Conservation (phyloP, 35 echinoderm and acorn worm species). For the Acanthaster planci region DNA sequence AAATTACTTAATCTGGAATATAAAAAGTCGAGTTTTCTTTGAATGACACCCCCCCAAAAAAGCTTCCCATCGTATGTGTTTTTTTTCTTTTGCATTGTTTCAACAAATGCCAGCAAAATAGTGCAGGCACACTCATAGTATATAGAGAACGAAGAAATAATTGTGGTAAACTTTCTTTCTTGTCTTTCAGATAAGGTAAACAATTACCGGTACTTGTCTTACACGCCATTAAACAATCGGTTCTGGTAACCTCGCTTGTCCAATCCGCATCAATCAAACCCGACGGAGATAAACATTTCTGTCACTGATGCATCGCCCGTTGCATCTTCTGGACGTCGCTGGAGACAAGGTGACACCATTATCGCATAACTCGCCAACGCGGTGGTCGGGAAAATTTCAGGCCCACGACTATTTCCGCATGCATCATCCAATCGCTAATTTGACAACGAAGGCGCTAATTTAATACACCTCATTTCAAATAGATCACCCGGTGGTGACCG, state of each 20-base stretch:
- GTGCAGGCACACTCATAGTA: no score
- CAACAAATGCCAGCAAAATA: no score
- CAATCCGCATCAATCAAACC: neutral
- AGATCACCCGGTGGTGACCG: neutral
- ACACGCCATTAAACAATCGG: conserved; percentile 9
- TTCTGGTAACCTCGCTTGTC: neutral
- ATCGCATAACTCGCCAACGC: neutral
- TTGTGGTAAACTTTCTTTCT: neutral
- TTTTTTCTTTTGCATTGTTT: no score
- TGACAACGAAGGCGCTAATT: conserved; percentile 1
- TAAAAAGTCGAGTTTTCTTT: no score
- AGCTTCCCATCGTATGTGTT: no score
- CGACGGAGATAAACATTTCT: conserved; percentile 12
- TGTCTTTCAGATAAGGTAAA: neutral
- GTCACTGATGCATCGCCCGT: conserved; percentile 2
- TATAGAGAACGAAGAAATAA: no score
- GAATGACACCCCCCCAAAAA: no score
- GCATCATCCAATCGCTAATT: conserved; percentile 16
- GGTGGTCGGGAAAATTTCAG: neutral
- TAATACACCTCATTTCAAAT: conserved; percentile 12
- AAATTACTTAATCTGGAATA: no score
- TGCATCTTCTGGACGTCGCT: neutral
- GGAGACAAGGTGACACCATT: neutral
- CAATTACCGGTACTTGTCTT: conserved; percentile 3
- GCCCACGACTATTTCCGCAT: neutral